A percentile compares a stretch with the other conserved stretches of the same genome.
Conservation (phyloP, 2,797 vertebrate species). For the Vespertilio murinus region DNA sequence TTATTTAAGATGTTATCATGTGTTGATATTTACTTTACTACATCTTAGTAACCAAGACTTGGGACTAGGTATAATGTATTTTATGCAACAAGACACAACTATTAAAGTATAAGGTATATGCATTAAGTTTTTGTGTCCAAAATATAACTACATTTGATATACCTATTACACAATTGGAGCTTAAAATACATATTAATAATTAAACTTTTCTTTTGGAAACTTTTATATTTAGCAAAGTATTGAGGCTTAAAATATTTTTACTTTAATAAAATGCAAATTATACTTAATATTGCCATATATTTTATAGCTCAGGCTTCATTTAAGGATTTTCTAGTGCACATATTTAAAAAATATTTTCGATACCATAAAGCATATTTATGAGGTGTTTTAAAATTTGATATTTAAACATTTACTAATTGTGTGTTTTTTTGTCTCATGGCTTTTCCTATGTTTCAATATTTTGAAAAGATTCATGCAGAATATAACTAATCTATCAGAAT, state of each 20-base stretch:
- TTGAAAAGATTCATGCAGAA: slow-evolving; percentile 35
- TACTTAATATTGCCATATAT: not conserved
- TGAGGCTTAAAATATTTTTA: not conserved
- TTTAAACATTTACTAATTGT: slow-evolving; percentile 39
- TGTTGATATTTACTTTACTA: not conserved
- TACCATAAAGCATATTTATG: slow-evolving; percentile 1
- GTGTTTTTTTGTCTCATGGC: not conserved
- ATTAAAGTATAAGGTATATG: not conserved
- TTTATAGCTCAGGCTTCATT: not conserved
- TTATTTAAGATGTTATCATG: not conserved
- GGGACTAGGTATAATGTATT: not conserved
- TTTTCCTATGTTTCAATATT: slow-evolving; percentile 11
- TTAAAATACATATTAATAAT: not conserved
- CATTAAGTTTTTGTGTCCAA: not conserved
- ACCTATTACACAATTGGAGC: not conserved
- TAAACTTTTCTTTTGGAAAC: not conserved
- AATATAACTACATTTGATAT: not conserved
- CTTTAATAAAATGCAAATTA: not conserved
- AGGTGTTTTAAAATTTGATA: not conserved
- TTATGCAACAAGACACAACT: not conserved
- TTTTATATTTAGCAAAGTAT: not conserved
- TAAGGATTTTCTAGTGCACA: not conserved
- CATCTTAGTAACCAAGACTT: not conserved
- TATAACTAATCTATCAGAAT: not conserved
- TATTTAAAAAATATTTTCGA: slow-evolving; percentile 11